Percentiles rank a stretch among this genome's conserved stretches.
These are phyloP conservation scores for Cydia pomonella DNA, from an alignment of 1,140 invertebrate genomes.

Conservation along the genomic window DNA sequence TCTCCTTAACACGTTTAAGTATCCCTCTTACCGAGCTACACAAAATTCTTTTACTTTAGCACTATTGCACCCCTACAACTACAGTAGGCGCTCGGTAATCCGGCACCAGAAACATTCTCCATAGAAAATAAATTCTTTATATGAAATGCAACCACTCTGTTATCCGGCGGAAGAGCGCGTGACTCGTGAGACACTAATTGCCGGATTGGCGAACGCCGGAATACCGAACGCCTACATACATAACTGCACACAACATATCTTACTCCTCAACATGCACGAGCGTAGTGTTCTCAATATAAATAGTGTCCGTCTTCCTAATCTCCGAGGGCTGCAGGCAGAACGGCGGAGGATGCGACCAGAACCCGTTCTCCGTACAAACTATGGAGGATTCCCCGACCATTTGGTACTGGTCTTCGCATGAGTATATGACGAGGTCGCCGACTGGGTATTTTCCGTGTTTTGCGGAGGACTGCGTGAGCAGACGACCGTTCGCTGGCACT, in stretches of 20 bases:
- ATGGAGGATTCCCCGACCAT: constrained; percentile 89
- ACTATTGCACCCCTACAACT: too few relatives aligned
- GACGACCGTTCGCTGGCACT: constrained; percentile 85
- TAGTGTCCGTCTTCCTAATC: constrained; percentile 65
- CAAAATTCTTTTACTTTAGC: neutral
- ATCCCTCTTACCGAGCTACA: too few relatives aligned
- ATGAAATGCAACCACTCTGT: too few relatives aligned
- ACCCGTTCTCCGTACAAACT: constrained; percentile 92
- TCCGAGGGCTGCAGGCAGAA: constrained; percentile 83
- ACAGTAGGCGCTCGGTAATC: too few relatives aligned
- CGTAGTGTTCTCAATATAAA: constrained; percentile 69
- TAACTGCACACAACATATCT: constrained; percentile 8
- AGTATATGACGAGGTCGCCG: constrained; percentile 89
- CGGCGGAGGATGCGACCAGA: constrained; percentile 92
- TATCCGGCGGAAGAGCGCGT: too few relatives aligned
- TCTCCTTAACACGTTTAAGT: too few relatives aligned
- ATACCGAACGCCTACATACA: too few relatives aligned
- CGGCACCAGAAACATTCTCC: too few relatives aligned
- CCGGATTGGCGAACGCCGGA: too few relatives aligned
- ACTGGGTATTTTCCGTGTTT: constrained; percentile 84
- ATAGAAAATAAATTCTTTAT: too few relatives aligned
- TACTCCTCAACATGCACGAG: constrained; percentile 65
- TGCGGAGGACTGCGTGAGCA: constrained; percentile 56
- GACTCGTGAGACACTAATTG: too few relatives aligned
- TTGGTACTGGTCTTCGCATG: constrained; percentile 85